phyloP scores from a whole-genome alignment of 2,113 vertebrate species.

The Nipponia nippon region DNA sequence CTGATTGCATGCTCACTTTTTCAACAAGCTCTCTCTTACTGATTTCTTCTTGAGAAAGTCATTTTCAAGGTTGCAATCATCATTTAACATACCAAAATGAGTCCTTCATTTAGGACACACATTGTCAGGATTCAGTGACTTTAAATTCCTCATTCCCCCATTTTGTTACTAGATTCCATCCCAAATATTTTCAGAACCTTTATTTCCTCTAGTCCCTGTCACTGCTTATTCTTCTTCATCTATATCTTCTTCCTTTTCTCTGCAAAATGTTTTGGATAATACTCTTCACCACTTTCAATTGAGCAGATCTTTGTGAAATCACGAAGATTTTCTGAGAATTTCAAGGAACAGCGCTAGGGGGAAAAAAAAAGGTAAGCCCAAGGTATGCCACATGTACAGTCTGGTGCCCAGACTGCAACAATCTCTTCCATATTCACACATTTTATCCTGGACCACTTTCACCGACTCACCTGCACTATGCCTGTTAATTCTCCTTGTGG shows the following conservation, averaged over 20 bases:
- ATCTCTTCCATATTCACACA: background rate
- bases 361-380: background rate
- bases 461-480: background rate
- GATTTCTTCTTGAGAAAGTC: conserved; percentile 34
- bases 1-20: conserved; percentile 57
- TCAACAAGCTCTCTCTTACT: background rate
- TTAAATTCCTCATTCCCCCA: background rate
- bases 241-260: background rate
- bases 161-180: background rate
- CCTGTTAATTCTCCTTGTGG: background rate
- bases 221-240: background rate
- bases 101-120: background rate
- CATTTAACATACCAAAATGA: conserved; percentile 1
- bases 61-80: conserved; percentile 33
- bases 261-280: background rate
- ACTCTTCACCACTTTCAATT: background rate
- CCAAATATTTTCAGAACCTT: conserved; percentile 10
- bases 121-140: background rate
- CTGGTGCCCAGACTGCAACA: background rate
- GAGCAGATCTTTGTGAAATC: background rate
- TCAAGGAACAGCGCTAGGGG: background rate
- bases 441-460: background rate
- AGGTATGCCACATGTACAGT: background rate
- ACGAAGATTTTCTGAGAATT: background rate
- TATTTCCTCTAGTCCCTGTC: background rate